Evolutionary conservation across 2,888 invertebrate species (phyloP).

Genomic region (Anticlea derivata): DNA sequence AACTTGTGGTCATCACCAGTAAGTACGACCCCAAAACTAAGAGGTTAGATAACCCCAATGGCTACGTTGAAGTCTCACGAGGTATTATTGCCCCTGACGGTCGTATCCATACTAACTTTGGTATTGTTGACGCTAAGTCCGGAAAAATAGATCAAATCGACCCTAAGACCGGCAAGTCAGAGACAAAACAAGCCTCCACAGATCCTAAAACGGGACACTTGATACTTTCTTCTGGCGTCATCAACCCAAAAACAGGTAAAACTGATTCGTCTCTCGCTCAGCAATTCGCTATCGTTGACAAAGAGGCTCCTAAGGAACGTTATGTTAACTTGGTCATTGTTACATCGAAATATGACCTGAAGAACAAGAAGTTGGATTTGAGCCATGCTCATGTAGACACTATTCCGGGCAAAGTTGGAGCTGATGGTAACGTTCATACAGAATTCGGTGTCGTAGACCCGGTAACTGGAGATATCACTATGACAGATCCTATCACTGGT

Average conservation of each 20-base stretch:
- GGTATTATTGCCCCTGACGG: constrained; percentile 75
- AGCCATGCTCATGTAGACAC: constrained; percentile 69
- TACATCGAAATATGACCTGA: constrained; percentile 81
- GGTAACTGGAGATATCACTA: constrained; percentile 78
- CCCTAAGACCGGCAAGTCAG: constrained; percentile 81
- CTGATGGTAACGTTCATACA: constrained; percentile 79
- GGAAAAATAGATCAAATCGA: constrained; percentile 82
- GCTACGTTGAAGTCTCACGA: constrained; percentile 78
- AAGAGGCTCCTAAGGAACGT: constrained; percentile 63
- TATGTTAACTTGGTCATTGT: constrained; percentile 72
- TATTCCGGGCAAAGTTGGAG: constrained; percentile 56
- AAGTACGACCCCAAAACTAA: constrained; percentile 85
- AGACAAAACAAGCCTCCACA: constrained; percentile 81
- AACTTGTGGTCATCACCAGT: constrained; percentile 77
- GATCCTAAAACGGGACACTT: constrained; percentile 83
- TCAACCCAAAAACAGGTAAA: constrained; percentile 86
- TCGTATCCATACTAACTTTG: constrained; percentile 81
- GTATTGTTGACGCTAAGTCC: constrained; percentile 81
- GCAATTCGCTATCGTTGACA: constrained; percentile 74
- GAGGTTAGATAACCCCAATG: constrained; percentile 82
- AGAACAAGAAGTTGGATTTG: constrained; percentile 69
- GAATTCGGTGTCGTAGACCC: constrained; percentile 83
- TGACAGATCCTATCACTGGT: constrained; percentile 83
- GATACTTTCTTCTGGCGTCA: constrained; percentile 63
- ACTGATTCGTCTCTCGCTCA: constrained; percentile 70